phyloP scores from a whole-genome alignment of 2,113 vertebrate genomes.

The Mirza zaza region DNA sequence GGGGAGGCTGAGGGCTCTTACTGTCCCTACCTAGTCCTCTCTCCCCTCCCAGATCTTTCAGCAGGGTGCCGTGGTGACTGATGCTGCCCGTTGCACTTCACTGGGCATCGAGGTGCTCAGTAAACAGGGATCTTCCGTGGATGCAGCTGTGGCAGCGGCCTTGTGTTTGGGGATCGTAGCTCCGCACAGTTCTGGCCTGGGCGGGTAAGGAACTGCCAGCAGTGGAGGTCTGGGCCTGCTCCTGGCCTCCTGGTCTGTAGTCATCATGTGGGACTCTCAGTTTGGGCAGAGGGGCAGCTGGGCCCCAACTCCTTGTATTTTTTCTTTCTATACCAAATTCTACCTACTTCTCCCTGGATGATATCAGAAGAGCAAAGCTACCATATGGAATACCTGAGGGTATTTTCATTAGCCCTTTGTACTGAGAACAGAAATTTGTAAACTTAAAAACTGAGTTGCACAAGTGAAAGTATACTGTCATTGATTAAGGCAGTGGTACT shows the following conservation, averaged over 20 bases:
- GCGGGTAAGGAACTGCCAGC: slow-evolving; percentile 88
- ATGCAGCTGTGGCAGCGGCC: slow-evolving; percentile 92
- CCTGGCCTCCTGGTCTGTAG: not conserved
- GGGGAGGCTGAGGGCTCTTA: not conserved
- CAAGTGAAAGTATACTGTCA: not conserved
- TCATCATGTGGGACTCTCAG: not conserved
- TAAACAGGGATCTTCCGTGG: slow-evolving; percentile 94
- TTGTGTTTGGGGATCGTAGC: slow-evolving; percentile 94
- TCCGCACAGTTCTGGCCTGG: slow-evolving; percentile 95
- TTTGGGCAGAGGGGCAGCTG: not conserved
- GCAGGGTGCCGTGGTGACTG: slow-evolving; percentile 94
- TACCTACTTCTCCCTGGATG: not conserved
- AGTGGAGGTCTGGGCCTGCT: not conserved
- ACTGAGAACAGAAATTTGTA: not conserved
- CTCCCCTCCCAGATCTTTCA: slow-evolving; percentile 88
- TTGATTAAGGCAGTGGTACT: not conserved
- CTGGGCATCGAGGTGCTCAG: slow-evolving; percentile 92
- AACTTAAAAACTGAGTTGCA: not conserved
- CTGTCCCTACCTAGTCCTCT: not conserved
- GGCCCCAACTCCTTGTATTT: not conserved
- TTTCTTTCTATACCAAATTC: not conserved
- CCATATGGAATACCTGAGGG: not conserved
- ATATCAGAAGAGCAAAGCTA: not conserved
- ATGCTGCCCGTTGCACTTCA: slow-evolving; percentile 91
- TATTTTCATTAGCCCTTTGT: not conserved